phyloP scores from a whole-genome alignment of 2,888 invertebrate species.

The Dryocosmus kuriphilus region DNA sequence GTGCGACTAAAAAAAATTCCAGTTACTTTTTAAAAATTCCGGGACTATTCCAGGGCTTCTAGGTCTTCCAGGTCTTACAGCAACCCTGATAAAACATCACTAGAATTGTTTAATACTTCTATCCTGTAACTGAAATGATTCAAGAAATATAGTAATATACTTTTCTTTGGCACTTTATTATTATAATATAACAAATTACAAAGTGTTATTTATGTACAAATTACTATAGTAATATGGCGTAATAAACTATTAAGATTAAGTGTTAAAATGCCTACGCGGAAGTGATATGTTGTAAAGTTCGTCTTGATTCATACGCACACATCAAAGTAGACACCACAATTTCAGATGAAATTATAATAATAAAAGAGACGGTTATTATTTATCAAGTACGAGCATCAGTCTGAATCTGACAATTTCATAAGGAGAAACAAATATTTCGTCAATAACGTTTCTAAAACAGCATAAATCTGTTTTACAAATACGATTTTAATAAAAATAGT shows the following conservation, averaged over 20 bases:
- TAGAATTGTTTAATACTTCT: background rate
- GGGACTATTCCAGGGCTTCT: too few species aligned
- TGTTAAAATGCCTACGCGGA: conserved; percentile 61
- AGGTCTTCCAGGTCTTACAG: too few species aligned
- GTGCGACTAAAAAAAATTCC: too few species aligned
- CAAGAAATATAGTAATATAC: background rate
- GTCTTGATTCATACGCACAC: background rate
- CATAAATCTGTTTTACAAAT: background rate
- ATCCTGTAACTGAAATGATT: background rate
- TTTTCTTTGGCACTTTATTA: conserved; percentile 77
- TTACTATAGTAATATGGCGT: conserved; percentile 74
- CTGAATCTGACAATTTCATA: conserved; percentile 8
- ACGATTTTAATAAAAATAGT: background rate
- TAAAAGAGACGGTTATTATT: background rate
- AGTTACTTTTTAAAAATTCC: too few species aligned
- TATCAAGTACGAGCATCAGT: background rate
- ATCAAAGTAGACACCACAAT: conserved; percentile 1
- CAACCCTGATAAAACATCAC: too few species aligned
- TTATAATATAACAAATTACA: conserved; percentile 65
- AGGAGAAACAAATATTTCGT: background rate
- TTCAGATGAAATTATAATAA: conserved; percentile 6
- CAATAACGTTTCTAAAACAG: background rate
- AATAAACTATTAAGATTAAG: conserved; percentile 55
- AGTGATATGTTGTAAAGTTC: conserved; percentile 54
- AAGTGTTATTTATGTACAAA: conserved; percentile 69